These are phyloP conservation scores for Andrena dorsata DNA, from an alignment of 2,888 invertebrate genomes.

Conservation along the genomic window DNA sequence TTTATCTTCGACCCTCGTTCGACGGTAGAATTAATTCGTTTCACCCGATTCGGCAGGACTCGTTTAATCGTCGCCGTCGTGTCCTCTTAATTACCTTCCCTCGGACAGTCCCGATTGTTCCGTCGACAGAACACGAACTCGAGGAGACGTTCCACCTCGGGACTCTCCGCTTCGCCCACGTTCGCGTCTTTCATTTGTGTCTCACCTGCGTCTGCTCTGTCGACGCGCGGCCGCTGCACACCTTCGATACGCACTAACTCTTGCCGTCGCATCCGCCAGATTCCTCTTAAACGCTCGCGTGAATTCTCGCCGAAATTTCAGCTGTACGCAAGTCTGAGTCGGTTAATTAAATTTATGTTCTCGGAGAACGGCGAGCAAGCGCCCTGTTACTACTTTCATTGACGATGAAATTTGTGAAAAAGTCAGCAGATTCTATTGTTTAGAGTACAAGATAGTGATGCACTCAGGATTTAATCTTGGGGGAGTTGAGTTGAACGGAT, in stretches of 20 bases:
- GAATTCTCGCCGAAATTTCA: not conserved
- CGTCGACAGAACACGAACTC: conserved; percentile 59
- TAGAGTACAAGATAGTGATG: too few species aligned
- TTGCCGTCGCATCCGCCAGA: not conserved
- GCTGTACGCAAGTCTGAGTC: not conserved
- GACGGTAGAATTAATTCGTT: conserved; percentile 72
- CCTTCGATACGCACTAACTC: conserved; percentile 2
- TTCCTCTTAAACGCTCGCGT: not conserved
- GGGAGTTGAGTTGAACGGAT: too few species aligned
- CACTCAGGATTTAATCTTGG: too few species aligned
- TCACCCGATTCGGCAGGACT: conserved; percentile 66
- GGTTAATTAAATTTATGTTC: not conserved
- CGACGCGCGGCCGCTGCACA: conserved; percentile 44
- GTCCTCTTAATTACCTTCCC: conserved; percentile 71
- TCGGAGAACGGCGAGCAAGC: not conserved
- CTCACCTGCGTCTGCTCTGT: conserved; percentile 64
- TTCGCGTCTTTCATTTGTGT: conserved; percentile 64
- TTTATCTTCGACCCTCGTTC: conserved; percentile 69
- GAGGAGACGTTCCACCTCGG: conserved; percentile 43
- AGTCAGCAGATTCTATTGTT: too few species aligned
- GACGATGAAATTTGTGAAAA: too few species aligned
- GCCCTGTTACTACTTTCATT: too few species aligned
- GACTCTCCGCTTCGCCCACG: conserved; percentile 47
- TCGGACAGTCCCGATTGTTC: conserved; percentile 69
- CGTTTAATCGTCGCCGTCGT: conserved; percentile 73